Conservation (phyloP, 2,113 vertebrate genomes). For the Noctilio leporinus region DNA sequence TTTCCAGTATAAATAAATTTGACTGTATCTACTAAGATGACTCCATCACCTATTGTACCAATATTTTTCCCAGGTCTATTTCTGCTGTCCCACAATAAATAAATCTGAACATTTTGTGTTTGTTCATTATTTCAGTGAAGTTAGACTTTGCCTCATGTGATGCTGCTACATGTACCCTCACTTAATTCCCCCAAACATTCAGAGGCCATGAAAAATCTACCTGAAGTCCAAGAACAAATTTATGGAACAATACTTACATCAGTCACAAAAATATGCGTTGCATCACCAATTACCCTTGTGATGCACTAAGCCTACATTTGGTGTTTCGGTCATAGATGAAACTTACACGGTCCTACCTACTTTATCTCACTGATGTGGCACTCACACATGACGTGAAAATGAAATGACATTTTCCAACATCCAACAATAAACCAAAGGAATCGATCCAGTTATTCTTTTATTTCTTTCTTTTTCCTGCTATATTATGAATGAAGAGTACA, state of each 20-base stretch:
- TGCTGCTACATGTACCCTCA: neutral
- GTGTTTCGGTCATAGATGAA: neutral
- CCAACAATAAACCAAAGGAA: neutral
- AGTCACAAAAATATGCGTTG: neutral
- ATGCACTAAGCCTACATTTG: neutral
- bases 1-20: neutral
- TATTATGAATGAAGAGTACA: slow-evolving; percentile 7
- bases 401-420: neutral
- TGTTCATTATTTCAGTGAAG: neutral
- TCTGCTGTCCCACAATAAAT: neutral
- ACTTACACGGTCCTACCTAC: neutral
- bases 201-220: neutral
- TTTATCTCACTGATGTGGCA: neutral
- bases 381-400: neutral
- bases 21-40: neutral
- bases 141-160: neutral
- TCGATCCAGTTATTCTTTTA: neutral
- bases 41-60: neutral
- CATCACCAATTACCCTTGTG: neutral
- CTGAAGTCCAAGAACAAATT: neutral
- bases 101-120: neutral
- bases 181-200: neutral
- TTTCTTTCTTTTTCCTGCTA: too few relatives aligned
- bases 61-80: neutral
- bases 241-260: neutral